These are phyloP conservation scores for Catharus bicknelli DNA, from an alignment of 2,113 vertebrate species.

Conservation along the genomic window DNA sequence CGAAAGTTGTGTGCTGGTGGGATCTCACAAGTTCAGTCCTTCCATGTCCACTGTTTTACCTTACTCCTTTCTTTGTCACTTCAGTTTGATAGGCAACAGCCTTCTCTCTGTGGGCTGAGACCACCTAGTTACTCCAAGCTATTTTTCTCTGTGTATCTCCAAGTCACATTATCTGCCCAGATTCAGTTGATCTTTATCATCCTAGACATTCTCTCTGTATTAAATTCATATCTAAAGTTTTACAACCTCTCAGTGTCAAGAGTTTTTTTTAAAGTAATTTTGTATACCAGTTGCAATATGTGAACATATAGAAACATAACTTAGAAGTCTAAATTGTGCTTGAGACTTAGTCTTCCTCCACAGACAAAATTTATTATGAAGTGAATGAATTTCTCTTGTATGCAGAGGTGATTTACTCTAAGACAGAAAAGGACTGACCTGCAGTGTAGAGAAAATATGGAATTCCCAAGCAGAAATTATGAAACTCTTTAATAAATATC, in stretches of 20 bases:
- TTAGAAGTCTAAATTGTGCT: not conserved
- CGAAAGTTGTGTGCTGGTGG: not conserved
- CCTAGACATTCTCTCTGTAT: not conserved
- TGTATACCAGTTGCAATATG: not conserved
- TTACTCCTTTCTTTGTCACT: not conserved
- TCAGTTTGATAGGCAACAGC: not conserved
- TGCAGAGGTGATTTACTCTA: not conserved
- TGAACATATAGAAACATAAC: not conserved
- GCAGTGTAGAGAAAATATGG: not conserved
- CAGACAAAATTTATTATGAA: not conserved
- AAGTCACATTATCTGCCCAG: not conserved
- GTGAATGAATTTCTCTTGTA: not conserved
- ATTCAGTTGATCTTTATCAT: not conserved
- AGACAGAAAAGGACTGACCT: not conserved
- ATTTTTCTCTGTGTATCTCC: not conserved
- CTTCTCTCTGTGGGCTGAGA: not conserved
- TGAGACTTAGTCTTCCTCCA: not conserved
- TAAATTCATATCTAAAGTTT: not conserved
- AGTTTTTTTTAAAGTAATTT: not conserved
- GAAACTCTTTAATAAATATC: not conserved
- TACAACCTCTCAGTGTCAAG: not conserved
- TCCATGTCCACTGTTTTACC: not conserved
- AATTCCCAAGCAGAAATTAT: not conserved
- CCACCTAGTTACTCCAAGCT: not conserved
- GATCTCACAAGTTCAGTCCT: not conserved